Conservation (phyloP, 2,797 vertebrate species). For the Morelia viridis region DNA sequence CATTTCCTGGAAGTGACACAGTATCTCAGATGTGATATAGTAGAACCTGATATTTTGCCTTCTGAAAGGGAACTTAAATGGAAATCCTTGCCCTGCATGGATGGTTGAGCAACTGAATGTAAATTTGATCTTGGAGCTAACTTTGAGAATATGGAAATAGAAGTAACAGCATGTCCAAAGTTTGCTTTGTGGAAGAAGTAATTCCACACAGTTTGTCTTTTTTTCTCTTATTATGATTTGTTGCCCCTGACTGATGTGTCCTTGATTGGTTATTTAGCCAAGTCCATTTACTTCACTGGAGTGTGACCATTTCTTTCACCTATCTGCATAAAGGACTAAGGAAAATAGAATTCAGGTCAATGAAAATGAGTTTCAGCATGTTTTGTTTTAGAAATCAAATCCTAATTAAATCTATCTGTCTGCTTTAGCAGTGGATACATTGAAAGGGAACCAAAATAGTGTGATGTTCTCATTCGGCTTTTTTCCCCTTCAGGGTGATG, state of each 20-base stretch:
- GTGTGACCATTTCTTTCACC: background rate
- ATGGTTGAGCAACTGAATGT: background rate
- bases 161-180: background rate
- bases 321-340: background rate
- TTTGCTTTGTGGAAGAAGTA: background rate
- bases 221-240: background rate
- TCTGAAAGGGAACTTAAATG: background rate
- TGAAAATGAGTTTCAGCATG: background rate
- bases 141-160: background rate
- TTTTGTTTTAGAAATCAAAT: background rate
- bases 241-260: background rate
- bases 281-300: no score
- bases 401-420: background rate
- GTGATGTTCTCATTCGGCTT: background rate
- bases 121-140: background rate
- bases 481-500: constrained; percentile 77
- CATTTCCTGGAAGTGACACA: background rate
- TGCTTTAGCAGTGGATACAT: background rate
- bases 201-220: background rate
- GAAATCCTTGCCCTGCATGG: background rate
- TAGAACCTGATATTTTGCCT: background rate
- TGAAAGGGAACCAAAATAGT: background rate
- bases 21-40: background rate
- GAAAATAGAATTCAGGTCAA: background rate
- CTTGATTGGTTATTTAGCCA: background rate